Conservation (phyloP, 92 coral and sea anemone species). For the Zoanthus solanderi region DNA sequence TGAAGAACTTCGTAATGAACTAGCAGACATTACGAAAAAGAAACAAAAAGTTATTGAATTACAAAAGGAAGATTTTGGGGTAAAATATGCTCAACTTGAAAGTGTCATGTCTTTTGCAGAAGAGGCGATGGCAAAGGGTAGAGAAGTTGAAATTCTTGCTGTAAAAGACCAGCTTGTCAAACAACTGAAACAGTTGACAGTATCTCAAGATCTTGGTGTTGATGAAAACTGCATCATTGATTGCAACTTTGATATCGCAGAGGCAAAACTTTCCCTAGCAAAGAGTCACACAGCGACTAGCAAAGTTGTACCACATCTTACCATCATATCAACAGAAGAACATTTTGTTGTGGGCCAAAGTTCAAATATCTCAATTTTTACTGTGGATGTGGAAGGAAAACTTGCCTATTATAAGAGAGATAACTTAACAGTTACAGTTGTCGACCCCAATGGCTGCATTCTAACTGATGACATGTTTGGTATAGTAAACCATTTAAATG, state of each 20-base stretch:
- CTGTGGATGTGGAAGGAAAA: conserved; percentile 45
- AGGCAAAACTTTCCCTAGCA: conserved; percentile 44
- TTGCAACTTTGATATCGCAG: conserved; percentile 54
- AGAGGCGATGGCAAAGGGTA: conserved; percentile 39
- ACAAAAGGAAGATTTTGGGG: conserved; percentile 50
- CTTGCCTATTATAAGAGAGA: conserved; percentile 35
- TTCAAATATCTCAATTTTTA: conserved; percentile 10
- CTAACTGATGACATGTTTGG: neutral
- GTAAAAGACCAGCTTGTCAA: conserved; percentile 54
- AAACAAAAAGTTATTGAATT: conserved; percentile 46
- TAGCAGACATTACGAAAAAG: conserved; percentile 38
- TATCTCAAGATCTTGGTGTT: conserved; percentile 18
- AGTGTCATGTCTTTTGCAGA: conserved; percentile 57
- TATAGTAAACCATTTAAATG: conserved; percentile 30
- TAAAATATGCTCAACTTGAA: conserved; percentile 49
- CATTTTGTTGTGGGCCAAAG: conserved; percentile 39
- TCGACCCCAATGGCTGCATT: conserved; percentile 28
- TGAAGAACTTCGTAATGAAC: conserved; percentile 35
- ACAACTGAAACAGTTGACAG: conserved; percentile 46
- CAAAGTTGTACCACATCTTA: conserved; percentile 44
- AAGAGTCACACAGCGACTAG: conserved; percentile 27
- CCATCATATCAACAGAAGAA: conserved; percentile 31
- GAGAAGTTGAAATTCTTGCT: conserved; percentile 53
- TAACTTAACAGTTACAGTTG: conserved; percentile 27
- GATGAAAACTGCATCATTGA: conserved; percentile 56